Base-by-base conservation (phyloP, 2,888 invertebrate species). In the Caenorhabditis sp. region DNA sequence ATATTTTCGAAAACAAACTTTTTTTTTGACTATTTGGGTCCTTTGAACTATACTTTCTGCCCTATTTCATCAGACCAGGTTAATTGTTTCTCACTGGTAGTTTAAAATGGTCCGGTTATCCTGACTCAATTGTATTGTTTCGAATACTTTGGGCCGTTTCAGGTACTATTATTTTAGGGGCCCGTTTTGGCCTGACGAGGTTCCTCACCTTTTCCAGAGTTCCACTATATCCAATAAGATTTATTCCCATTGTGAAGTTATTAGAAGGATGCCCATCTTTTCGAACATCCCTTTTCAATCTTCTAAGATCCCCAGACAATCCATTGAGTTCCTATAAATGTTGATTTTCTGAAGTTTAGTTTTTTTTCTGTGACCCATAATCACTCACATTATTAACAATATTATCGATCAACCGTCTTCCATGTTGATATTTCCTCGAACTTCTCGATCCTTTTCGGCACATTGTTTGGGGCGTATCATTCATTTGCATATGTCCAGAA, bases 181-280 rank as follows among this genome's bases (percentile, higher is more conserved):
- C 5, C 12, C 10, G 5, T 59, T 12, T 59, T 10, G 26, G 10
- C 4, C 7, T 10, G 43, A 43, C 8, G 1, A 43, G 12, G 63
- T n/a, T n/a, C n/a, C 80, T 73, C 52, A 87, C 85, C 62, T 86
- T 84, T 59, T 85, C 84, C 38, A 87, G 63, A 21, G 69, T 70
- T 5, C 87, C 87, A 27, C 77, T 84, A 61, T 84, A 87, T 1
- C 87, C 87, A n/a, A 87, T 72, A 36, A 87, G 75, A 27, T 85
- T 77, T 31, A 87, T 87, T 36, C 85, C 69, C 80, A 87, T 83
- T 8, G 85, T 82, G 70, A 87, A 85, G 56, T 86, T 87, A 62
- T 57, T 71, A 31, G 72, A 60, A 12, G 78, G 76, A 21, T 77
- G 70, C 1, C 64, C 66, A 17, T 76, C 17, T 7, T 43, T 2